phyloP scores from a whole-genome alignment of 2,888 invertebrate genomes.

The Oscheius sp. region DNA sequence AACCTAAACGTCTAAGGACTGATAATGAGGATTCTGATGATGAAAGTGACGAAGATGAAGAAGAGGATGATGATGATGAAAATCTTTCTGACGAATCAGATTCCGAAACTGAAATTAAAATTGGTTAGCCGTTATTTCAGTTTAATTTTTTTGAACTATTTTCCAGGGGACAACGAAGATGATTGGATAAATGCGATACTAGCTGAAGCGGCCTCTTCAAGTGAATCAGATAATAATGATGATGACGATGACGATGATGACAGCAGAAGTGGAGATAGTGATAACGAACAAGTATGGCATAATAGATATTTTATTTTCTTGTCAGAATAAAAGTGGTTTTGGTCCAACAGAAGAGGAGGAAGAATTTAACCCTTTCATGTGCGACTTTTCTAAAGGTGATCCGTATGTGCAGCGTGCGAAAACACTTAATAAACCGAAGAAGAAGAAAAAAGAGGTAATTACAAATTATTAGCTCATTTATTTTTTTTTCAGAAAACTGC shows the following conservation, averaged over 20 bases:
- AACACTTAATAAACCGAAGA: slow-evolving; percentile 38
- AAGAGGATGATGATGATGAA: slow-evolving; percentile 56
- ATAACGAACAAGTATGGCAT: slow-evolving; percentile 5
- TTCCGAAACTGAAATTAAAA: slow-evolving; percentile 49
- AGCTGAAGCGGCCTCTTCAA: slow-evolving; percentile 60
- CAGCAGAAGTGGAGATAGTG: slow-evolving; percentile 11
- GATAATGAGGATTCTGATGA: slow-evolving; percentile 48
- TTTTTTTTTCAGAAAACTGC: slow-evolving; percentile 58
- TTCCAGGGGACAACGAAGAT: slow-evolving; percentile 55
- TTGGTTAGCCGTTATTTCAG: slow-evolving; percentile 30
- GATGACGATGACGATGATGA: slow-evolving; percentile 39
- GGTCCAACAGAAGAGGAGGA: slow-evolving; percentile 74
- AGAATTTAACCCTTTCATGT: slow-evolving; percentile 92
- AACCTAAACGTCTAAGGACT: slow-evolving; percentile 13
- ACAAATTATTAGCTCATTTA: neutral
- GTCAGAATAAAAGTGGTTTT: neutral
- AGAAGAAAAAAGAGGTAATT: slow-evolving; percentile 76
- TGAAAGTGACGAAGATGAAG: slow-evolving; percentile 42
- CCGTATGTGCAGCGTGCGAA: slow-evolving; percentile 82
- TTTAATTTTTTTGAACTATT: neutral
- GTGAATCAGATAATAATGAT: slow-evolving; percentile 50
- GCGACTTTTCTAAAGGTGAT: slow-evolving; percentile 79
- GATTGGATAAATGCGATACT: slow-evolving; percentile 61
- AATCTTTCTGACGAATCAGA: slow-evolving; percentile 59
- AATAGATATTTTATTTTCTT: neutral